These are phyloP conservation scores for Rutpela maculata DNA, from an alignment of 2,888 invertebrate genomes.

Conservation along the genomic window DNA sequence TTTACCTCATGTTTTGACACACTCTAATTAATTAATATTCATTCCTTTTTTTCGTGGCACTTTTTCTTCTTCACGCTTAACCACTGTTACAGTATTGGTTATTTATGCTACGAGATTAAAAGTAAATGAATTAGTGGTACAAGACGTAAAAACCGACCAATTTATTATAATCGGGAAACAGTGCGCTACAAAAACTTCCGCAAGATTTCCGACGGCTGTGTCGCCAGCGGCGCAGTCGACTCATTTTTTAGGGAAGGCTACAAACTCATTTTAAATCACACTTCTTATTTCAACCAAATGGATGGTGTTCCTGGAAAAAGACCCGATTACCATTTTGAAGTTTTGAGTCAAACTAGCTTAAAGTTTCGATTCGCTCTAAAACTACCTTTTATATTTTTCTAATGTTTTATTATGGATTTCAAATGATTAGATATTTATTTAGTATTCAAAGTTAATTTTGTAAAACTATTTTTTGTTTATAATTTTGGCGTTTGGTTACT, in stretches of 20 bases:
- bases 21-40: conserved; percentile 15
- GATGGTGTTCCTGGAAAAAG: no score
- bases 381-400: no score
- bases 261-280: no score
- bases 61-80: conserved; percentile 17
- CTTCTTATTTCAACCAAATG: no score
- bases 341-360: no score
- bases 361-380: no score
- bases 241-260: background rate
- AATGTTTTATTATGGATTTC: no score
- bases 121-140: conserved; percentile 24
- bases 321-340: no score
- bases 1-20: conserved; percentile 28
- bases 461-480: no score
- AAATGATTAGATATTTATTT: no score
- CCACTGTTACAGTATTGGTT: conserved; percentile 8
- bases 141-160: conserved; percentile 15
- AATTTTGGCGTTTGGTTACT: no score
- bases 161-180: conserved; percentile 4
- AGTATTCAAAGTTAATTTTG: no score
- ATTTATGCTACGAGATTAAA: conserved; percentile 24
- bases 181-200: conserved; percentile 15
- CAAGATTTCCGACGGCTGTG: background rate
- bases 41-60: conserved; percentile 17
- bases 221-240: background rate